Conservation (phyloP, 2,113 vertebrate species). For the Talpa occidentalis region DNA sequence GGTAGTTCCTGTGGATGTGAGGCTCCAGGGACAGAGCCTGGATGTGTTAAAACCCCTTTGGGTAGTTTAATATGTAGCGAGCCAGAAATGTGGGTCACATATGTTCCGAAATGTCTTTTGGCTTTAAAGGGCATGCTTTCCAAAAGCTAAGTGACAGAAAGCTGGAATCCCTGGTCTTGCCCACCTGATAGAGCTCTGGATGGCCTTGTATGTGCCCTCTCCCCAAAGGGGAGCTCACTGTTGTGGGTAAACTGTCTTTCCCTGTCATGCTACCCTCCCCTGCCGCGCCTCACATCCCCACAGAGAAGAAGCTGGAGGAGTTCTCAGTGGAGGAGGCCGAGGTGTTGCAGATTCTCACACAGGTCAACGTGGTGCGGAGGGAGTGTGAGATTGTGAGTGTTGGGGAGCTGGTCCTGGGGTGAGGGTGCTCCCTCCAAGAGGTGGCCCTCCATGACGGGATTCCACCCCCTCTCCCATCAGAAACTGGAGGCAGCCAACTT, state of each 20-base stretch:
- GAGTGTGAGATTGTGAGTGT: slow-evolving; percentile 90
- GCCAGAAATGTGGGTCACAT: too few relatives aligned
- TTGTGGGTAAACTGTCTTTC: neutral
- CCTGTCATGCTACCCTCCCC: neutral
- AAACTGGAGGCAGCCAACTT: slow-evolving; percentile 94
- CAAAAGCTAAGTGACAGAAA: too few relatives aligned
- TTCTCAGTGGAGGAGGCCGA: slow-evolving; percentile 88
- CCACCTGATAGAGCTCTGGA: neutral
- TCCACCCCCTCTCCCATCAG: slow-evolving; percentile 77
- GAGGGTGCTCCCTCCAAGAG: neutral
- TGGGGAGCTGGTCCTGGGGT: neutral
- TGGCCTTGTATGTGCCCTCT: neutral
- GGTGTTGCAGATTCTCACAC: slow-evolving; percentile 94
- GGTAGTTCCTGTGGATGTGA: neutral
- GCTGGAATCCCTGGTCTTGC: neutral
- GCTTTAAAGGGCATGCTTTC: too few relatives aligned
- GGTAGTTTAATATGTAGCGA: neutral
- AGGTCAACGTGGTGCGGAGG: slow-evolving; percentile 95
- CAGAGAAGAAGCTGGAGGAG: slow-evolving; percentile 93
- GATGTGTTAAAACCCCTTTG: too few relatives aligned
- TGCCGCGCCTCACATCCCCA: fast-evolving
- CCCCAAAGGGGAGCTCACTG: neutral
- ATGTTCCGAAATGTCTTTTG: too few relatives aligned
- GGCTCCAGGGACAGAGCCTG: too few relatives aligned
- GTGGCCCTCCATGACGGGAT: fast-evolving